Evolutionary conservation across 2,888 invertebrate species (phyloP).

Genomic region (Dryococelus australis): DNA sequence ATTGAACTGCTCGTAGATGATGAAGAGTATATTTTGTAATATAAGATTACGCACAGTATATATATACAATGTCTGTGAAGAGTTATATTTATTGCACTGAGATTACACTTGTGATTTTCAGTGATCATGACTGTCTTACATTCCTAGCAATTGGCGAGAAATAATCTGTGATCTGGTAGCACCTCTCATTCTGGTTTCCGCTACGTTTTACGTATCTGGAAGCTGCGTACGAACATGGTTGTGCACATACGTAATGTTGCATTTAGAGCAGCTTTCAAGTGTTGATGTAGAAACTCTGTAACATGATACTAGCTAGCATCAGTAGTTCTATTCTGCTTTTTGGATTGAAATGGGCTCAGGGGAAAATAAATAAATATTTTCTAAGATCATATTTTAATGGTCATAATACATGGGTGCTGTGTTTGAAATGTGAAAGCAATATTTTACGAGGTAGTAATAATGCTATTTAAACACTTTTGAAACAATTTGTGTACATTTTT

Average conservation of each 20-base stretch:
- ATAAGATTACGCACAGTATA: not conserved
- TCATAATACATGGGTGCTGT: not conserved
- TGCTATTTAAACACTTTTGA: not conserved
- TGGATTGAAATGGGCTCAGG: slow-evolving; percentile 9
- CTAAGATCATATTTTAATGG: not conserved
- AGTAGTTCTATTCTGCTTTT: not conserved
- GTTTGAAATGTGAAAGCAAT: slow-evolving; percentile 8
- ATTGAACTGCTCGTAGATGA: not conserved
- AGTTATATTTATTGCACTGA: slow-evolving; percentile 16
- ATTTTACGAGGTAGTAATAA: slow-evolving; percentile 16
- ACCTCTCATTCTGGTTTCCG: not conserved
- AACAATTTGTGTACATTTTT: not conserved
- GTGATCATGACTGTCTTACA: not conserved
- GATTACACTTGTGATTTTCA: not conserved
- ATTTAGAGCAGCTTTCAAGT: not conserved
- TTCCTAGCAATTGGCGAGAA: slow-evolving; percentile 18
- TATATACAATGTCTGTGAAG: not conserved
- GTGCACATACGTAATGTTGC: not conserved
- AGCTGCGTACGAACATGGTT: not conserved
- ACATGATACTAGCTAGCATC: not conserved
- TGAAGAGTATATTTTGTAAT: not conserved
- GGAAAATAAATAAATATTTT: not conserved
- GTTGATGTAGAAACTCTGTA: not conserved
- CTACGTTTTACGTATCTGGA: not conserved
- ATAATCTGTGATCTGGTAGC: slow-evolving; percentile 8